These are phyloP conservation scores for Drosophila putrida DNA, from an alignment of 2,888 invertebrate genomes.

Conservation along the genomic window DNA sequence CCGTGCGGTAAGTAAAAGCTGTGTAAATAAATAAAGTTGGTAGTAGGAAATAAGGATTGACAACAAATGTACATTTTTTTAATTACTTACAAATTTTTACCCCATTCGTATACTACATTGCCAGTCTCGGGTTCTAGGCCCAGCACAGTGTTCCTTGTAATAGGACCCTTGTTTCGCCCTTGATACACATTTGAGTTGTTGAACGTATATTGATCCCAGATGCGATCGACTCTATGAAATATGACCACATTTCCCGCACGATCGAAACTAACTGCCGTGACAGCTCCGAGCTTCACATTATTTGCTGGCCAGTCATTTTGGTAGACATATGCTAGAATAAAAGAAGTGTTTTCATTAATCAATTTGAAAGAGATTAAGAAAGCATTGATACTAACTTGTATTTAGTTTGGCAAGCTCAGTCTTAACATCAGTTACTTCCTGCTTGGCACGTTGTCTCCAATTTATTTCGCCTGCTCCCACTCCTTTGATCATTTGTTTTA, in stretches of 20 bases:
- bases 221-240: conserved; percentile 91
- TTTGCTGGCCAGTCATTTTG: conserved; percentile 87
- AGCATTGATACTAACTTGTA: conserved; percentile 67
- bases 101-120: conserved; percentile 89
- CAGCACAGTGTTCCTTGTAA: conserved; percentile 88
- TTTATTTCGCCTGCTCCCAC: conserved; percentile 70
- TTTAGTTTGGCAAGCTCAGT: conserved; percentile 84
- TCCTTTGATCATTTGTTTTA: conserved; percentile 84
- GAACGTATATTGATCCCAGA: conserved; percentile 89
- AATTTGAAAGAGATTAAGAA: too few relatives aligned
- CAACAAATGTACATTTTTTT: too few relatives aligned
- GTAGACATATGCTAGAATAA: conserved; percentile 86
- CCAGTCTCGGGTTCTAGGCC: conserved; percentile 88
- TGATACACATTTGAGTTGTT: conserved; percentile 87
- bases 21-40: background rate
- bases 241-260: conserved; percentile 90
- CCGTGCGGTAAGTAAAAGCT: conserved; percentile 96
- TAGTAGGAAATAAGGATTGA: too few relatives aligned
- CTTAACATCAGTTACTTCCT: conserved; percentile 77
- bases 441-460: conserved; percentile 81
- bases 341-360: background rate
- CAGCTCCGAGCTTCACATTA: conserved; percentile 89
- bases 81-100: conserved; percentile 89
- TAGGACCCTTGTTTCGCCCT: conserved; percentile 87
- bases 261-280: conserved; percentile 93